A percentile compares a stretch with the other conserved stretches of the same genome.
Conservation (phyloP, 64 coral and sea anemone genomes). For the Actinia equina region DNA sequence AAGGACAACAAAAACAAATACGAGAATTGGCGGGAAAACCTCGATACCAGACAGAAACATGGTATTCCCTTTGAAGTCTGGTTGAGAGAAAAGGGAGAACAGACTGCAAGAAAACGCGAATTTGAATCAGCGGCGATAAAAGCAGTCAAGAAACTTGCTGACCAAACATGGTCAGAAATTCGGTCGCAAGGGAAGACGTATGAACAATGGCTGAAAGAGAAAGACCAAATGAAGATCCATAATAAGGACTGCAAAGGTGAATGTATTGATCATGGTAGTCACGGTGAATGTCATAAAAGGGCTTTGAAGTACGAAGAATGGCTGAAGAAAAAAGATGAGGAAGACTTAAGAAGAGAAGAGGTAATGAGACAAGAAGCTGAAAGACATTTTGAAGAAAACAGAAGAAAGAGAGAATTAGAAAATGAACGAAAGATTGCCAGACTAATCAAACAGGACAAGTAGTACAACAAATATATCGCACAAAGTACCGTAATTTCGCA, state of each 20-base stretch:
- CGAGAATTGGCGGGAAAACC: neutral
- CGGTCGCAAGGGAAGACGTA: neutral
- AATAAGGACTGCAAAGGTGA: neutral
- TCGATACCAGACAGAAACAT: neutral
- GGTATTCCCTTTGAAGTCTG: neutral
- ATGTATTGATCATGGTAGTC: neutral
- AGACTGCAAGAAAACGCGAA: neutral
- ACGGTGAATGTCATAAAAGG: neutral
- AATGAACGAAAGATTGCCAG: conserved; percentile 1
- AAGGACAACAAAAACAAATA: neutral
- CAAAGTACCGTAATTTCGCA: too few species aligned
- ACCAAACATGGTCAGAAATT: conserved; percentile 1
- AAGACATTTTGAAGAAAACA: neutral
- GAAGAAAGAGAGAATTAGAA: neutral
- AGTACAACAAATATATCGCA: neutral
- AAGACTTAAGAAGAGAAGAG: neutral
- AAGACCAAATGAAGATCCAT: neutral
- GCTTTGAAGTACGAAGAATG: conserved; percentile 8
- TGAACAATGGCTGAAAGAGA: neutral
- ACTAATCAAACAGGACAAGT: neutral
- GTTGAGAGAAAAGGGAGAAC: neutral
- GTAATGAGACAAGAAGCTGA: neutral
- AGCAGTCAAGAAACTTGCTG: neutral
- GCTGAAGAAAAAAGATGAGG: neutral
- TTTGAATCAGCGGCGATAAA: neutral